A percentile compares a stretch with the other conserved stretches of the same genome.
Conservation (phyloP, 2,797 vertebrate genomes). For the Ibycter americanus region DNA sequence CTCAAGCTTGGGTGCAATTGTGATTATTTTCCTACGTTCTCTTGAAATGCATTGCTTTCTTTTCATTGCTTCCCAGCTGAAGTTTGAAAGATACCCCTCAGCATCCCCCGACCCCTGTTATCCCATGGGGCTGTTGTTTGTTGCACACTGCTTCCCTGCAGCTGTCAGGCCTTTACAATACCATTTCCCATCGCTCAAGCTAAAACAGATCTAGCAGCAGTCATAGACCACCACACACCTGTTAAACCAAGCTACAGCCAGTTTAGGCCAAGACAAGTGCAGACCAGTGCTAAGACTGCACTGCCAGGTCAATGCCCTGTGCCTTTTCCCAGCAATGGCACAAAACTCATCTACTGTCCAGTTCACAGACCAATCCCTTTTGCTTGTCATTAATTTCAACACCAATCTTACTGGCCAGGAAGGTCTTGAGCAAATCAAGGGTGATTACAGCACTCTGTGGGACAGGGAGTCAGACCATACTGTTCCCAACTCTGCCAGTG, state of each 20-base stretch:
- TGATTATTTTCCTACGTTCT: not conserved
- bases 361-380: not conserved
- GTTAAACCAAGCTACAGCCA: not conserved
- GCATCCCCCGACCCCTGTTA: not conserved
- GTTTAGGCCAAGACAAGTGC: not conserved
- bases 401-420: not conserved
- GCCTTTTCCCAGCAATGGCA: not conserved
- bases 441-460: not conserved
- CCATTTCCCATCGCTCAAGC: rapidly evolving
- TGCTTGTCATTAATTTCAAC: not conserved
- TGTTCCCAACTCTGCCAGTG: not conserved
- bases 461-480: not conserved
- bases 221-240: not conserved
- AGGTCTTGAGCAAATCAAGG: not conserved
- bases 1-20: not conserved
- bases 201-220: not conserved
- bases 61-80: not conserved
- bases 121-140: not conserved
- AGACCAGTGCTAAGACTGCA: not conserved
- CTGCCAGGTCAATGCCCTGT: not conserved
- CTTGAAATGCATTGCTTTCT: not conserved
- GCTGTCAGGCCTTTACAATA: not conserved
- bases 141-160: not conserved
- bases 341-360: not conserved
- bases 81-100: not conserved